A percentile compares a stretch with the other conserved stretches of the same genome.
phyloP scores from a whole-genome alignment of 1,140 invertebrate genomes.

The Meloidogyne hapla region DNA sequence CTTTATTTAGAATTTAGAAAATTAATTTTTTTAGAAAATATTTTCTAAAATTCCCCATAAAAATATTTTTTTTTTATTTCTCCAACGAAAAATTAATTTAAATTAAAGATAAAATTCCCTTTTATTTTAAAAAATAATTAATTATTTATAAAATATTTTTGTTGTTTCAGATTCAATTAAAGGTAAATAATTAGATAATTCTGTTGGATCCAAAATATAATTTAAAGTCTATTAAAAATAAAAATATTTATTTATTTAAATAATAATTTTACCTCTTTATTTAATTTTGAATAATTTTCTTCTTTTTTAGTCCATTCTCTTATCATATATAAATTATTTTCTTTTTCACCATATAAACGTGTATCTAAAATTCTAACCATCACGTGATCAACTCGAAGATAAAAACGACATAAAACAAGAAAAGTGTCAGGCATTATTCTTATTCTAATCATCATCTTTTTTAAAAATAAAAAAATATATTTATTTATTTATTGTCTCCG shows the following conservation, averaged over 20 bases:
- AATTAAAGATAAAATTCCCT: no score
- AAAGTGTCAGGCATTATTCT: constrained; percentile 90
- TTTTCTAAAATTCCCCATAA: no score
- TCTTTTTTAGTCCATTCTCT: constrained; percentile 57
- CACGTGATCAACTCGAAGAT: constrained; percentile 80
- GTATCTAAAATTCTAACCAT: constrained; percentile 76
- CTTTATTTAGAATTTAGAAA: no score
- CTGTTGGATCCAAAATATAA: constrained; percentile 3
- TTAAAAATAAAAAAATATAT: not conserved
- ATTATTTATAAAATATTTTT: not conserved
- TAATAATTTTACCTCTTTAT: constrained; percentile 22
- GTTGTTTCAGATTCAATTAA: not conserved
- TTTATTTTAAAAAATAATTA: no score
- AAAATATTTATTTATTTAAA: not conserved
- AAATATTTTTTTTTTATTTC: no score
- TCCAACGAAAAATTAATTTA: no score
- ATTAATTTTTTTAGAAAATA: no score
- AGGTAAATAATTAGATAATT: not conserved
- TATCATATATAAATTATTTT: constrained; percentile 34
- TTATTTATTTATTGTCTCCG: not conserved
- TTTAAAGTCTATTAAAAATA: not conserved
- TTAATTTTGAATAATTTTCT: constrained; percentile 31
- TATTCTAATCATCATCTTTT: constrained; percentile 69
- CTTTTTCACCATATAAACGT: constrained; percentile 78
- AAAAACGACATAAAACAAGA: constrained; percentile 85